A percentile compares a stretch with the other conserved stretches of the same genome.
Conservation (phyloP, 2,888 invertebrate species). For the Patella depressa region DNA sequence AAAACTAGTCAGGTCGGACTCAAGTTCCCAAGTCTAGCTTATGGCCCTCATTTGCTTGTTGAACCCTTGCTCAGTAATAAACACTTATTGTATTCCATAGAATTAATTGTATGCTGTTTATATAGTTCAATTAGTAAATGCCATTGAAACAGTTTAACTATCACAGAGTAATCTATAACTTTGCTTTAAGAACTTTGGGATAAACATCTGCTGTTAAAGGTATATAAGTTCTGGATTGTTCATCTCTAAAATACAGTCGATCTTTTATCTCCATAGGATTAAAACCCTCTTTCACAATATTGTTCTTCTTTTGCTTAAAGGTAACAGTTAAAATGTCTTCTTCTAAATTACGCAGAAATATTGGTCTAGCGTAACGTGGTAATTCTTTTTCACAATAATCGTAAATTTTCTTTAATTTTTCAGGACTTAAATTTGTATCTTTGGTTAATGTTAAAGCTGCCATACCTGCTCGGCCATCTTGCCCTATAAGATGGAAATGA, state of each 20-base stretch:
- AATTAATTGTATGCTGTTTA: too few species aligned
- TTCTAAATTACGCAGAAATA: conserved; percentile 51
- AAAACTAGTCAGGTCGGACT: too few species aligned
- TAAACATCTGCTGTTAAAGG: conserved; percentile 26
- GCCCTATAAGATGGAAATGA: conserved; percentile 33
- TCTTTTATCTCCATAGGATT: conserved; percentile 47
- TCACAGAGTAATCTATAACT: background rate
- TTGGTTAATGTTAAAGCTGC: conserved; percentile 51
- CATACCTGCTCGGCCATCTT: conserved; percentile 63
- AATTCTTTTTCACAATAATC: conserved; percentile 44
- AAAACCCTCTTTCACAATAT: conserved; percentile 58
- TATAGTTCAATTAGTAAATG: too few species aligned
- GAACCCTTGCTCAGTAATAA: too few species aligned
- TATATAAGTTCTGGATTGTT: conserved; percentile 38
- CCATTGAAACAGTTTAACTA: too few species aligned
- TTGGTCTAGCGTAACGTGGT: conserved; percentile 58
- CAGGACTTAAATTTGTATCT: conserved; percentile 31
- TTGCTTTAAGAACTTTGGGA: conserved; percentile 9
- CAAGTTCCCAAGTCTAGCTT: too few species aligned
- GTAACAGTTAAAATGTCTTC: conserved; percentile 52
- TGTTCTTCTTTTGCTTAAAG: conserved; percentile 58
- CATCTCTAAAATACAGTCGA: conserved; percentile 50
- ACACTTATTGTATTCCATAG: too few species aligned
- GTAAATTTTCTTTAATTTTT: conserved; percentile 37
- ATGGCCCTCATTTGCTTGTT: too few species aligned